phyloP scores from a whole-genome alignment of 1,140 invertebrate species.

The Orchestia grillus region DNA sequence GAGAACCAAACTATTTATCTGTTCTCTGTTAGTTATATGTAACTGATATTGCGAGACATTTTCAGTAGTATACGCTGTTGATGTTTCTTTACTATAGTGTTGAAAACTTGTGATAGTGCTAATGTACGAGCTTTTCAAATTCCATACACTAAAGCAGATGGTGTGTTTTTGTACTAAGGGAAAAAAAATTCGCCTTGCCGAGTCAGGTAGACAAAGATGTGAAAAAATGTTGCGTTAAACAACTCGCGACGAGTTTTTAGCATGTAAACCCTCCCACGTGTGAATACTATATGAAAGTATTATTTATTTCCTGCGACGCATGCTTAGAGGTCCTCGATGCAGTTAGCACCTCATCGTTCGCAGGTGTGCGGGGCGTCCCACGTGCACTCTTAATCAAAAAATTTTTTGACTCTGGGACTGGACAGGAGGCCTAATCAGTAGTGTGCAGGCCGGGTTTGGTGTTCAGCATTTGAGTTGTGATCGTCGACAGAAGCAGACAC shows the following conservation, averaged over 20 bases:
- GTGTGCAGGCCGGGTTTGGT: neutral
- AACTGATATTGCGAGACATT: neutral
- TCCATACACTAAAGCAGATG: neutral
- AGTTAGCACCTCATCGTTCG: neutral
- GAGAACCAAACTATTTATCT: neutral
- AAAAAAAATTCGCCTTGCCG: neutral
- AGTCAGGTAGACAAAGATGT: neutral
- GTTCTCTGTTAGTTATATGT: neutral
- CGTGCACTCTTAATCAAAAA: neutral
- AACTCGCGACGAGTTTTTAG: neutral
- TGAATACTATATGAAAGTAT: neutral
- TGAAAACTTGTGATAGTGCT: neutral
- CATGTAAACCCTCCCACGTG: neutral
- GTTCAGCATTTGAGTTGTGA: neutral
- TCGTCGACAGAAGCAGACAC: neutral
- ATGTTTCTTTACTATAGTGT: neutral
- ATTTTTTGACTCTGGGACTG: neutral
- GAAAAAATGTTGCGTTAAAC: neutral
- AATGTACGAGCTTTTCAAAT: neutral
- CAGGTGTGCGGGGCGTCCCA: neutral
- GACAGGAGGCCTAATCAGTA: neutral
- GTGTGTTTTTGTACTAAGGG: neutral
- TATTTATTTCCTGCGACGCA: neutral
- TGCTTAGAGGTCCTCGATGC: neutral
- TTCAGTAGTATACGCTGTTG: neutral